phyloP scores from a whole-genome alignment of 2,113 vertebrate genomes.

The Psilopogon haemacephalus region DNA sequence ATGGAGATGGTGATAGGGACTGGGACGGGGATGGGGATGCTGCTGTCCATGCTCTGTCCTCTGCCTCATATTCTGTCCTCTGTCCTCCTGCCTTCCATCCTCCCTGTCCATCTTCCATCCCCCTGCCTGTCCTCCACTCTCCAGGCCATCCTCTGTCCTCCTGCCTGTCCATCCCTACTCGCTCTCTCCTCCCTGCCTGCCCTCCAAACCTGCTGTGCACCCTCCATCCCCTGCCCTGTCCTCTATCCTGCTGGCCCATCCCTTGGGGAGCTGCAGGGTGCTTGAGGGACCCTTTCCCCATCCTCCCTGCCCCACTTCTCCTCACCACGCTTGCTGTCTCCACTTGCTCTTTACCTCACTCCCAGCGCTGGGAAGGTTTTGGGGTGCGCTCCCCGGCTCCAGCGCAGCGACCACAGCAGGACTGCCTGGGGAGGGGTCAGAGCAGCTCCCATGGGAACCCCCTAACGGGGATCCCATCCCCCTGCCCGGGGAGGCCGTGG shows the following conservation, averaged over 20 bases:
- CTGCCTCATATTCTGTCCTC: not conserved
- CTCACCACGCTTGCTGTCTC: not conserved
- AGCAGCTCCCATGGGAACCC: not conserved
- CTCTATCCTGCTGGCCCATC: too few relatives aligned
- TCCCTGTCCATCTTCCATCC: not conserved
- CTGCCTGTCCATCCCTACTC: not conserved
- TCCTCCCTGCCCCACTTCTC: not conserved
- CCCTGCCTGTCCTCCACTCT: not conserved
- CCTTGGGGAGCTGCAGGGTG: rapidly evolving
- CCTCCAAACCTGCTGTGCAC: not conserved
- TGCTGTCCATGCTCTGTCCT: too few relatives aligned
- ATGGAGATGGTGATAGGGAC: too few relatives aligned
- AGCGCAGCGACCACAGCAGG: not conserved
- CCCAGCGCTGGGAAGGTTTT: rapidly evolving
- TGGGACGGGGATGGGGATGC: not conserved
- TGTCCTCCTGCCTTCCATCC: not conserved
- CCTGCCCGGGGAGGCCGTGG: not conserved
- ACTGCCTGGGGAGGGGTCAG: not conserved
- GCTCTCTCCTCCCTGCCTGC: not conserved
- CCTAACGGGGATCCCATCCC: not conserved
- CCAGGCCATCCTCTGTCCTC: not conserved
- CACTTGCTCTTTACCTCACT: not conserved
- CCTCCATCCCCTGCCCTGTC: not conserved
- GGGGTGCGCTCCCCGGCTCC: not conserved
- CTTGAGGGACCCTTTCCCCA: not conserved